Evolutionary conservation across 1,140 invertebrate species (phyloP).

Genomic region (Yoshiicerus persimilis): DNA sequence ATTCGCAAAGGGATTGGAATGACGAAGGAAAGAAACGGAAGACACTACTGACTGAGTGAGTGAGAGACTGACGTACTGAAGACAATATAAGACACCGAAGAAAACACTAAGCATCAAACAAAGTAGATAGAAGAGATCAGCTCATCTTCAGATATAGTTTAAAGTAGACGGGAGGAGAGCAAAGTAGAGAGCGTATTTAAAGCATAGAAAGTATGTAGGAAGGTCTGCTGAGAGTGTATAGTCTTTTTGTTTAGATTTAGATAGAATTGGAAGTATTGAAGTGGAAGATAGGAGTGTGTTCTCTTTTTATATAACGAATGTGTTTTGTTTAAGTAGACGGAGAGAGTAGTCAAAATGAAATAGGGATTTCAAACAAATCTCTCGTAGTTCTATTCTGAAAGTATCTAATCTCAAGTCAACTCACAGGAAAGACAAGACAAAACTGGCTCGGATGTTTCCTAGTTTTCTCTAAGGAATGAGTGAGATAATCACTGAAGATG

Average conservation of each 20-base stretch:
- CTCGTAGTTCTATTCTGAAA: not conserved
- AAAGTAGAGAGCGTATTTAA: not conserved
- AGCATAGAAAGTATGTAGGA: too few relatives aligned
- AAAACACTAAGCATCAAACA: not conserved
- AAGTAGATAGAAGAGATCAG: not conserved
- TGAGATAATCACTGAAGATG: slow-evolving; percentile 10
- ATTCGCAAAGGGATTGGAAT: slow-evolving; percentile 17
- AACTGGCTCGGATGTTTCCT: not conserved
- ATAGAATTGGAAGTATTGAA: not conserved
- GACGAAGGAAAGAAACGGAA: slow-evolving; percentile 11
- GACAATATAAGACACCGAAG: slow-evolving; percentile 8
- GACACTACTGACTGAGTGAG: slow-evolving; percentile 7
- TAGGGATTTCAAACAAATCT: slow-evolving; percentile 13
- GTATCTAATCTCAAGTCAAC: slow-evolving; percentile 19
- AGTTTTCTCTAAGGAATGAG: slow-evolving; percentile 13
- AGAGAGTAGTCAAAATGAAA: not conserved
- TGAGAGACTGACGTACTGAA: not conserved
- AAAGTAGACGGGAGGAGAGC: not conserved
- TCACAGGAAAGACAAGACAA: not conserved
- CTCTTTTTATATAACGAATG: not conserved
- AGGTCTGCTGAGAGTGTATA: too few relatives aligned
- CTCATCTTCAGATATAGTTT: not conserved
- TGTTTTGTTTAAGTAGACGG: not conserved
- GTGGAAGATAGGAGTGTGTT: not conserved
- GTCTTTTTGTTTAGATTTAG: not conserved